Conservation (phyloP, 2,113 vertebrate species). For the Pyrgilauda ruficollis region DNA sequence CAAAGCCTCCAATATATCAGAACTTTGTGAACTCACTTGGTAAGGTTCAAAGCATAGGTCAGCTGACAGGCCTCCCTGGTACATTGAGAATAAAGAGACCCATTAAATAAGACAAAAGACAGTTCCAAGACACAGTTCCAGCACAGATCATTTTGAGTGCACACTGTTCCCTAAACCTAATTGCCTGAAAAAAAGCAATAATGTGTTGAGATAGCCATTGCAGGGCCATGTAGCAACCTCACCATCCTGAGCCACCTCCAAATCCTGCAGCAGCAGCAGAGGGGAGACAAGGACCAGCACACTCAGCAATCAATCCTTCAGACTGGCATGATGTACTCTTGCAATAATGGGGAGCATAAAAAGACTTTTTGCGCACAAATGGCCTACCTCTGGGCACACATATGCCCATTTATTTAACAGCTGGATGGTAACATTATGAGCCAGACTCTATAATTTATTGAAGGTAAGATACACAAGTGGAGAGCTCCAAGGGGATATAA, state of each 20-base stretch:
- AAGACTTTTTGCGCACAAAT: not conserved
- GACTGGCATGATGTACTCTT: not conserved
- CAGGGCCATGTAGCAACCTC: not conserved
- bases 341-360: not conserved
- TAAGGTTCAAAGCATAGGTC: constrained; percentile 54
- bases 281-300: not conserved
- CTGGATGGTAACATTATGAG: not conserved
- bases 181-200: constrained; percentile 29
- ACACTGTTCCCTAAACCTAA: constrained; percentile 40
- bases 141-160: constrained; percentile 34
- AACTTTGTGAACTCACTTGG: constrained; percentile 12
- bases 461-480: not conserved
- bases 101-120: constrained; percentile 14
- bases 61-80: constrained; percentile 9
- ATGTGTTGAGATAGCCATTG: not conserved
- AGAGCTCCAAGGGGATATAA: not conserved
- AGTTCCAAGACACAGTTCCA: constrained; percentile 31
- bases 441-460: not conserved
- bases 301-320: not conserved
- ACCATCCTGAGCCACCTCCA: not conserved
- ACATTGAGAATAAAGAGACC: constrained; percentile 18
- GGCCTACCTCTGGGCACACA: not conserved
- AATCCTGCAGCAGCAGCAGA: not conserved
- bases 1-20: not conserved
- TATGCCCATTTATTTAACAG: not conserved